phyloP scores from a whole-genome alignment of 1,140 invertebrate species.

The Calliopsis andreniformis region DNA sequence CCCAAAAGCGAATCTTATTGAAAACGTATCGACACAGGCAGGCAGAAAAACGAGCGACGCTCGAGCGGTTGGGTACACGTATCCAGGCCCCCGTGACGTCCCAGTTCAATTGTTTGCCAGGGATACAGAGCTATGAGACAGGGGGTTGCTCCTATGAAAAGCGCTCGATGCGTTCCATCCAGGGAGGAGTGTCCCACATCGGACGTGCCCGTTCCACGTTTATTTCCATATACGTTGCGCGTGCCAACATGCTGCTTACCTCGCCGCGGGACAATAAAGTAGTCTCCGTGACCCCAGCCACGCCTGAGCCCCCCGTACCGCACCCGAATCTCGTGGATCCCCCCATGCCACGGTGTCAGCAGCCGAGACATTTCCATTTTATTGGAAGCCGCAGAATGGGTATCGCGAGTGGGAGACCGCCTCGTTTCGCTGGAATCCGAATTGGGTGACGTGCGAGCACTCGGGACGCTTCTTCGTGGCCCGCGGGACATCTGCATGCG shows the following conservation, averaged over 20 bases:
- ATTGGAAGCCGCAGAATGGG: slow-evolving; percentile 74
- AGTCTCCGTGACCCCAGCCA: slow-evolving; percentile 6
- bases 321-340: slow-evolving; percentile 57
- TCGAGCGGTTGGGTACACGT: slow-evolving; percentile 36
- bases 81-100: background rate
- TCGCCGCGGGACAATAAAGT: slow-evolving; percentile 71
- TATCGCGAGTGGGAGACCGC: slow-evolving; percentile 60
- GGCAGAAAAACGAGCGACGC: background rate
- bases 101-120: slow-evolving; percentile 41
- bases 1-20: slow-evolving; percentile 28
- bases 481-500: slow-evolving; percentile 66
- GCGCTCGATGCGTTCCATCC: slow-evolving; percentile 55
- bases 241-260: slow-evolving; percentile 70
- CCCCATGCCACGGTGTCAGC: slow-evolving; percentile 57
- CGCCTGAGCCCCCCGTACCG: no score
- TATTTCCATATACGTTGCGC: slow-evolving; percentile 60
- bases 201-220: slow-evolving; percentile 42
- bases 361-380: slow-evolving; percentile 78
- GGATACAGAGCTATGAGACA: slow-evolving; percentile 36
- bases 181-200: slow-evolving; percentile 33
- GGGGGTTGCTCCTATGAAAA: slow-evolving; percentile 40
- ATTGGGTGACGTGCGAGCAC: slow-evolving; percentile 73
- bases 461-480: slow-evolving; percentile 40
- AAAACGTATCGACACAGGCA: slow-evolving; percentile 3
- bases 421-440: slow-evolving; percentile 70